These are phyloP conservation scores for Chalcis sispes DNA, from an alignment of 2,888 invertebrate species.

Conservation along the genomic window DNA sequence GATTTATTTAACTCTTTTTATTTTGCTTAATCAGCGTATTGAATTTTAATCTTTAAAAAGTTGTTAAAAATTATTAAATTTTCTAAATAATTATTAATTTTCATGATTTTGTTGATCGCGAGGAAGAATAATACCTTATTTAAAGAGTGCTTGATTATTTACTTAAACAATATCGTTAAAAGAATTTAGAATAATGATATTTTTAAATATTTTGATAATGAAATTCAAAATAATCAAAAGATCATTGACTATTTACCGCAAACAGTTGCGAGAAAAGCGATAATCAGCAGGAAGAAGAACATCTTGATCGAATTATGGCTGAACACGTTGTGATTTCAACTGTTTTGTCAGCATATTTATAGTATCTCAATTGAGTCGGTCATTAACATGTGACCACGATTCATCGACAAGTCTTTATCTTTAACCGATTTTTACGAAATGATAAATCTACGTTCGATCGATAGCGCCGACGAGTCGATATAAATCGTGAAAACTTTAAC, in stretches of 20 bases:
- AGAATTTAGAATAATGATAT: neutral
- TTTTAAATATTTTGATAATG: neutral
- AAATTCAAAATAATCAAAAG: neutral
- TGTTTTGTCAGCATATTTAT: slow-evolving; percentile 25
- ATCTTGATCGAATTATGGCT: slow-evolving; percentile 24
- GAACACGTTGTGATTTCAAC: slow-evolving; percentile 1
- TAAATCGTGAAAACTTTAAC: slow-evolving; percentile 17
- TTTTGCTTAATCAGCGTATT: too few species aligned
- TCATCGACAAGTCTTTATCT: slow-evolving; percentile 17
- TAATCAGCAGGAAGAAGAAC: slow-evolving; percentile 35
- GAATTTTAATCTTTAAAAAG: too few species aligned
- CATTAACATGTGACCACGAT: slow-evolving; percentile 12
- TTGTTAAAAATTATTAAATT: too few species aligned
- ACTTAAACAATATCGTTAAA: too few species aligned
- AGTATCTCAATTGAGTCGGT: neutral
- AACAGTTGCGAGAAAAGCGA: slow-evolving; percentile 13
- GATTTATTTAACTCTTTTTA: neutral
- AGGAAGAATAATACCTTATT: too few species aligned
- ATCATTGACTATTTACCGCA: slow-evolving; percentile 33
- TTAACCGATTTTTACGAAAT: slow-evolving; percentile 14
- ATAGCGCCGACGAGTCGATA: too few species aligned
- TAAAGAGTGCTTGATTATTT: too few species aligned
- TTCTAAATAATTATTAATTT: too few species aligned
- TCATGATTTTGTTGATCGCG: too few species aligned
- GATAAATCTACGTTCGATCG: slow-evolving; percentile 21